Conservation (phyloP, 2,113 vertebrate species). For the Hystrix brachyura region DNA sequence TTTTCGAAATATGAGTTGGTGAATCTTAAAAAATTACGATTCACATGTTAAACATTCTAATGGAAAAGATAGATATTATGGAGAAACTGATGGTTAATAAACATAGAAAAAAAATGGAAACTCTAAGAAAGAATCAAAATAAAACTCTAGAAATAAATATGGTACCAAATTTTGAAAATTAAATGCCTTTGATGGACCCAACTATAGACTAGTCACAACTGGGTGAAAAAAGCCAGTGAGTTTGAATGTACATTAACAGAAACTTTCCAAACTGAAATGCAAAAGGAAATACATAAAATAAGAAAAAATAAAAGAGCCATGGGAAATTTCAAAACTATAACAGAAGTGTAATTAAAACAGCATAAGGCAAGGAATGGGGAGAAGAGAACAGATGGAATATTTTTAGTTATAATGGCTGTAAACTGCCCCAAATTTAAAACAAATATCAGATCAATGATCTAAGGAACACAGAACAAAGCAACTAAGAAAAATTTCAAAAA, state of each 20-base stretch:
- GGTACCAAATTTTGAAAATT: neutral
- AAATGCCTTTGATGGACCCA: neutral
- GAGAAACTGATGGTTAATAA: neutral
- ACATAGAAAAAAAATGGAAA: neutral
- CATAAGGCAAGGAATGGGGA: neutral
- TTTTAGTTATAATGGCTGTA: neutral
- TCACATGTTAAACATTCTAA: neutral
- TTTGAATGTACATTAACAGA: neutral
- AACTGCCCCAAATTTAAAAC: neutral
- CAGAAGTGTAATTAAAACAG: neutral
- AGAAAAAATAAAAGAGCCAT: accelerated
- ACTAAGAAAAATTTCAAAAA: neutral
- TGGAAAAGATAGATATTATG: neutral
- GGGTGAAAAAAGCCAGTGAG: neutral
- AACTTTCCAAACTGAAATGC: neutral
- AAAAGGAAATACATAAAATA: neutral
- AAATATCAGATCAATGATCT: neutral
- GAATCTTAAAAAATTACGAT: neutral
- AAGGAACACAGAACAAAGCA: neutral
- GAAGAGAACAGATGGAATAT: neutral
- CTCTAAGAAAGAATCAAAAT: neutral
- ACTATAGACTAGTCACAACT: too few species aligned
- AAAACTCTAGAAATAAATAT: neutral
- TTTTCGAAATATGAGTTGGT: neutral
- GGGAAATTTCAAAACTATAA: neutral